These are phyloP conservation scores for Macrophya alboannulata DNA, from an alignment of 2,888 invertebrate genomes.

Conservation along the genomic window DNA sequence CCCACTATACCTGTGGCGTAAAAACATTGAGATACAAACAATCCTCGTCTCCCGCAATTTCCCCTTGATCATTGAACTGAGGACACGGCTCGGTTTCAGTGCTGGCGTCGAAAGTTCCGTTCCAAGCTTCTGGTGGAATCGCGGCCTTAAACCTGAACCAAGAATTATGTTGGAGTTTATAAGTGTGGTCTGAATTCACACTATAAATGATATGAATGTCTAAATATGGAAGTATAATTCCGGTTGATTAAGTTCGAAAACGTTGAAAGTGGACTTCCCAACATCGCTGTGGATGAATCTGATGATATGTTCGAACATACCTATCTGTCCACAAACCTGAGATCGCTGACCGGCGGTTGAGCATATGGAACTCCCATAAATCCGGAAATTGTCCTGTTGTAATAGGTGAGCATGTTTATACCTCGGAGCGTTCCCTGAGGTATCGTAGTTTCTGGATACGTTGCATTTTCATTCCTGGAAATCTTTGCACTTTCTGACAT, in stretches of 20 bases:
- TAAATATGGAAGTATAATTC: no score
- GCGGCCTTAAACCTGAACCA: constrained; percentile 12
- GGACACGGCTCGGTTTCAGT: neutral
- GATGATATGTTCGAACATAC: neutral
- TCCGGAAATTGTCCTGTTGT: neutral
- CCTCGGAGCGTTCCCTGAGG: constrained; percentile 5
- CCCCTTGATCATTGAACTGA: neutral
- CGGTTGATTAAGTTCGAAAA: neutral
- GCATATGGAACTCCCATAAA: constrained; percentile 17
- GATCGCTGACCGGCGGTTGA: constrained; percentile 7
- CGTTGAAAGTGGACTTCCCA: no score
- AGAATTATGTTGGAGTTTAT: neutral
- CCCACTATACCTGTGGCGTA: constrained; percentile 19
- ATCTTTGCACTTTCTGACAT: neutral
- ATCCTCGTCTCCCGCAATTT: neutral
- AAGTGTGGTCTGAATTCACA: no score
- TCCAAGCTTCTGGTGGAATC: neutral
- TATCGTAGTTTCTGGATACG: neutral
- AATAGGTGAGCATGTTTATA: neutral
- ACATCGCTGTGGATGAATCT: neutral
- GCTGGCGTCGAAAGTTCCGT: constrained; percentile 16
- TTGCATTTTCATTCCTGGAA: neutral
- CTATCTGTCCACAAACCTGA: neutral
- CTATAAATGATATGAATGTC: neutral
- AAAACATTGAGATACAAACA: constrained; percentile 34